phyloP scores from a whole-genome alignment of 1,140 invertebrate genomes.

The Ceratitis capitata region DNA sequence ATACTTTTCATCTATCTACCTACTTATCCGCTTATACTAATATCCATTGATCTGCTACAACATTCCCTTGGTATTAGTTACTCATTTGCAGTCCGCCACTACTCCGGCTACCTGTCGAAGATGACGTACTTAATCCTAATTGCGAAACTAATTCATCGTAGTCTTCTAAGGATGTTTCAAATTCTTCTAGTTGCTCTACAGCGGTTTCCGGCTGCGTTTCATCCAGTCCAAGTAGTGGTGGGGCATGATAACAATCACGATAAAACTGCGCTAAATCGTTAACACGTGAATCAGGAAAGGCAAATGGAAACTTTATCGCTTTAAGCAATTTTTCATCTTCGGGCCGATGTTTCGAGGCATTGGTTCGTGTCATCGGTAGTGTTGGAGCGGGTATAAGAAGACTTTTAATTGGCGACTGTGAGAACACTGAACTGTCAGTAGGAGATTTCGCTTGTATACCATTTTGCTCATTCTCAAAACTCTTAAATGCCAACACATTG shows the following conservation, averaged over 20 bases:
- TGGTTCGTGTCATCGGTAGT: conserved; percentile 50
- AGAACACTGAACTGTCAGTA: conserved; percentile 15
- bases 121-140: conserved; percentile 67
- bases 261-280: conserved; percentile 81
- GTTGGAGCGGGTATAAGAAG: conserved; percentile 54
- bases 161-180: conserved; percentile 77
- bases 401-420: conserved; percentile 55
- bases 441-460: background rate
- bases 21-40: conserved; percentile 5
- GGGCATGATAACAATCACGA: conserved; percentile 80
- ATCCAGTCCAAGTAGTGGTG: conserved; percentile 73
- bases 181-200: conserved; percentile 76
- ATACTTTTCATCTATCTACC: conserved; percentile 25
- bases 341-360: conserved; percentile 43
- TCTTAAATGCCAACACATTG: conserved; percentile 57
- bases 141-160: conserved; percentile 79
- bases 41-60: background rate
- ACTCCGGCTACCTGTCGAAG: conserved; percentile 59
- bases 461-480: conserved; percentile 53
- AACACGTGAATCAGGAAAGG: conserved; percentile 66
- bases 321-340: conserved; percentile 60
- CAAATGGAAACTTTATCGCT: conserved; percentile 70
- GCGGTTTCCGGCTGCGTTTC: conserved; percentile 70
- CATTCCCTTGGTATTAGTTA: conserved; percentile 47
- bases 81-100: conserved; percentile 62